Percentiles rank a stretch among this genome's conserved stretches.
Conservation (phyloP, 2,797 vertebrate genomes). For the Tympanoctomys barrerae region DNA sequence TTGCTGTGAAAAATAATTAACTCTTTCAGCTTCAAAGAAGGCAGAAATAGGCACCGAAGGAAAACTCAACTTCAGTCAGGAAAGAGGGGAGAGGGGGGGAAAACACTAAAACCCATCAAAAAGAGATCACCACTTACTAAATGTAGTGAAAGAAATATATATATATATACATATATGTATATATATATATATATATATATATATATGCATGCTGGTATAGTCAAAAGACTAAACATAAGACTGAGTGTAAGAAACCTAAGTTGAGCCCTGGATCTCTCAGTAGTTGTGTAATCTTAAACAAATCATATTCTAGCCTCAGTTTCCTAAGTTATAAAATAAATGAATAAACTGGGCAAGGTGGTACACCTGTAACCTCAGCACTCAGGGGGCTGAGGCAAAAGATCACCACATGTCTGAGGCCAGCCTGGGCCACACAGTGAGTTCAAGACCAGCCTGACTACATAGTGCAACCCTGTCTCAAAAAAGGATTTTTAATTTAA, state of each 20-base stretch:
- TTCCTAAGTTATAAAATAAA: slow-evolving; percentile 7
- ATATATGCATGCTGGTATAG: neutral
- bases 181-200: neutral
- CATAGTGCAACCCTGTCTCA: neutral
- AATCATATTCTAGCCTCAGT: neutral
- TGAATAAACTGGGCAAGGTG: neutral
- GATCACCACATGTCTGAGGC: neutral
- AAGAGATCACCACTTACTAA: neutral
- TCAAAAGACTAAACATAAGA: neutral
- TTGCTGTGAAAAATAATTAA: slow-evolving; percentile 55
- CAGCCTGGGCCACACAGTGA: neutral
- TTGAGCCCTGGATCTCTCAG: neutral
- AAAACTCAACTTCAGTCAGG: neutral
- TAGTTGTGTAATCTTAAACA: slow-evolving; percentile 11
- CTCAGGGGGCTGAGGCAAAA: neutral
- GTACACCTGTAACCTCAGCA: neutral
- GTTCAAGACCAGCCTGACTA: neutral
- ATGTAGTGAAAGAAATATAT: neutral
- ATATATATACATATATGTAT: no score
- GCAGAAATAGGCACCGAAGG: slow-evolving; percentile 20
- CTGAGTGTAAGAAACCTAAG: neutral
- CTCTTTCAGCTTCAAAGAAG: neutral
- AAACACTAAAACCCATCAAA: neutral
- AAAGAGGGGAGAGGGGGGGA: neutral
- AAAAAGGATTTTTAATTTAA: slow-evolving; percentile 24